Conservation (phyloP, 2,888 invertebrate species). For the Nasonia oneida region DNA sequence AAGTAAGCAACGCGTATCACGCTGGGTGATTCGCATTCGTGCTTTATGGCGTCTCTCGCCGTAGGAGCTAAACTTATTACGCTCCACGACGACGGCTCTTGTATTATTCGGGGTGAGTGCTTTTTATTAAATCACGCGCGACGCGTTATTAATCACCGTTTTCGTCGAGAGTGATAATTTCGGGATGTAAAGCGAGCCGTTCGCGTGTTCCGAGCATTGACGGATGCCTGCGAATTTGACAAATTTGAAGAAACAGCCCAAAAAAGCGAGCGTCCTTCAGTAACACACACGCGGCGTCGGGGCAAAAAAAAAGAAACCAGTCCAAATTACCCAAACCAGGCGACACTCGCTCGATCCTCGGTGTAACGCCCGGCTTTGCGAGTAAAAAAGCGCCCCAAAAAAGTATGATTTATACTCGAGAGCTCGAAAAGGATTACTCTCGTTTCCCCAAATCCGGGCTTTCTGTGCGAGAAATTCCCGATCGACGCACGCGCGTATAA, state of each 20-base stretch:
- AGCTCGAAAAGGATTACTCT: constrained; percentile 43
- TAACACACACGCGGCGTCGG: background rate
- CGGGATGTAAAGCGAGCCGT: too few species aligned
- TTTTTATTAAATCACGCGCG: constrained; percentile 77
- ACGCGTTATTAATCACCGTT: constrained; percentile 44
- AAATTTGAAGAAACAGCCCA: background rate
- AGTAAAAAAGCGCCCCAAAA: constrained; percentile 4
- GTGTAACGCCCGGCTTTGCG: background rate
- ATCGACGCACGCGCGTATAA: background rate
- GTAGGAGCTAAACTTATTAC: constrained; percentile 79
- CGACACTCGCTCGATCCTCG: background rate
- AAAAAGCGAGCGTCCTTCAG: background rate
- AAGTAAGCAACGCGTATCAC: constrained; percentile 57
- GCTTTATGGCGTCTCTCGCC: constrained; percentile 76
- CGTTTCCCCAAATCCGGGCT: constrained; percentile 42
- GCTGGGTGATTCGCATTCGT: constrained; percentile 58
- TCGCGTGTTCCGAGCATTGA: background rate
- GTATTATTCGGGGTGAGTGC: constrained; percentile 59
- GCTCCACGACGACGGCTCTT: constrained; percentile 41
- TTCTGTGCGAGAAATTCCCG: constrained; percentile 1
- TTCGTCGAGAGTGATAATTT: too few species aligned
- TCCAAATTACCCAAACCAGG: constrained; percentile 26
- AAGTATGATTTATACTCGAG: constrained; percentile 40
- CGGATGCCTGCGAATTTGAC: background rate
- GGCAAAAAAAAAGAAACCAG: background rate